Conservation (phyloP, 2,113 vertebrate genomes). For the Poecile atricapillus region DNA sequence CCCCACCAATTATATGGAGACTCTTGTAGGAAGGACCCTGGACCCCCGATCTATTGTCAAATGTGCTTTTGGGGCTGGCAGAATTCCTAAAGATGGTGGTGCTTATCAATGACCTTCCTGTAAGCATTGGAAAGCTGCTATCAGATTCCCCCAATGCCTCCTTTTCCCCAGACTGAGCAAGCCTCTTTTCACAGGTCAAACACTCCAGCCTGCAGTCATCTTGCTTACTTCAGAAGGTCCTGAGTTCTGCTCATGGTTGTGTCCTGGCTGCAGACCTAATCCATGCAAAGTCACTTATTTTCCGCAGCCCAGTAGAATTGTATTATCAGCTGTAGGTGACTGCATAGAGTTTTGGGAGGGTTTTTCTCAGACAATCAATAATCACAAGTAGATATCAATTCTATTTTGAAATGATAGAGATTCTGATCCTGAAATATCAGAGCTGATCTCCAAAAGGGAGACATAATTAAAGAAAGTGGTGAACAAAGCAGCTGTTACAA, state of each 20-base stretch:
- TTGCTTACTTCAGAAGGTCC: neutral
- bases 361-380: neutral
- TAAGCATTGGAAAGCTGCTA: neutral
- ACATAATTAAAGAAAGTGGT: neutral
- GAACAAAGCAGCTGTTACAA: neutral
- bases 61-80: neutral
- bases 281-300: neutral
- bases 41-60: neutral
- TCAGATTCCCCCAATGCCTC: neutral
- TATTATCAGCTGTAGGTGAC: neutral
- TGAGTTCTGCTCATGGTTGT: neutral
- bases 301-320: neutral
- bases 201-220: neutral
- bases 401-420: neutral
- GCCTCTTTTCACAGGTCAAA: neutral
- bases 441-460: neutral
- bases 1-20: rapidly evolving
- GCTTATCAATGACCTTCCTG: neutral
- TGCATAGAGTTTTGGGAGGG: rapidly evolving
- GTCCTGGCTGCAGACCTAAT: neutral
- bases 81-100: neutral
- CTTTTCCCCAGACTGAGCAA: neutral
- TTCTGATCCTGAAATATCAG: neutral
- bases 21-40: neutral
- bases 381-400: neutral